Base-by-base conservation (phyloP, 2,888 invertebrate genomes). In the Acanthosoma haemorrhoidale region DNA sequence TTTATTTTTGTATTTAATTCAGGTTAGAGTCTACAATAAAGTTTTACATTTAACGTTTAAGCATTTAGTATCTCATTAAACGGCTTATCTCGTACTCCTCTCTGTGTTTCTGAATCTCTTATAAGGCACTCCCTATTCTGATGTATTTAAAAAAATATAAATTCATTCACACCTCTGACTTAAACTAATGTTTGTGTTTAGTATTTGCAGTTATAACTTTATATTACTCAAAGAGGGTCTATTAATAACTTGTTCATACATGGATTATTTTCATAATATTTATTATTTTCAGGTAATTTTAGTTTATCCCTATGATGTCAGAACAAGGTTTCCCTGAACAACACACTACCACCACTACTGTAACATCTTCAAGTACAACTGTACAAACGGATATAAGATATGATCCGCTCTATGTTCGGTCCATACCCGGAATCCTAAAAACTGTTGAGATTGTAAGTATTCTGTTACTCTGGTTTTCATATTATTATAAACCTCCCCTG, bases 391-490 rank as follows among this genome's bases (percentile, higher is more conserved):
- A 78, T 61, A 82, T 91, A 74, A 82, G 91, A 76, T 91, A 88
- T 79, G 93, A 94, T 80, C 83, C 86, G 0, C 79, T 83, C 1
- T 92, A 92, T 77, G 77, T 90, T 16, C 82, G 83, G 75, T 90
- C 89, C 0, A 76, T 89, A 58, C 89, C 91, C 1, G 94, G 94
- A 64, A 84, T 90, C 69, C 79, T 93, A 18, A 94, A 94, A 84
- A 80, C 86, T 73, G 83, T 84, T 1, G 87, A 90, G 84, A 86
- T 91, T 77, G 92, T 92, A 81, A 86, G 89, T 64, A 64, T 13
- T 84, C n/a, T n/a, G n/a, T n/a, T n/a, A n/a, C n/a, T n/a, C n/a
- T n/a, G n/a, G n/a, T n/a, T n/a, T n/a, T n/a, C n/a, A n/a, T n/a
- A n/a, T n/a, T n/a, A n/a, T n/a, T n/a, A n/a, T n/a, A n/a, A n/a